Conservation (phyloP, 2,113 vertebrate genomes). For the Thermophis baileyi region DNA sequence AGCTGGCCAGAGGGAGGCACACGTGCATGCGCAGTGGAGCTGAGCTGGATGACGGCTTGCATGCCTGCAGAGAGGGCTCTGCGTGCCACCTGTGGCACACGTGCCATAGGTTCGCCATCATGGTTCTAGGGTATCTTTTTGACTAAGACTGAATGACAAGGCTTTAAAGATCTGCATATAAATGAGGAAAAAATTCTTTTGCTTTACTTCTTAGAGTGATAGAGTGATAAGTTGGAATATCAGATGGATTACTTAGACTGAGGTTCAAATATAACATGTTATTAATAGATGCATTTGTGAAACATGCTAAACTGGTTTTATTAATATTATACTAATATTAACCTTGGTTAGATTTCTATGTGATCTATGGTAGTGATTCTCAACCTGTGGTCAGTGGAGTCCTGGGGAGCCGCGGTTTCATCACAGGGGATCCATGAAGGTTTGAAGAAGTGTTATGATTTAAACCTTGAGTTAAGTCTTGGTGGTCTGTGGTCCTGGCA, state of each 20-base stretch:
- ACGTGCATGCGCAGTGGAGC: too few species aligned
- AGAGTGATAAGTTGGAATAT: neutral
- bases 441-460: neutral
- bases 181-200: neutral
- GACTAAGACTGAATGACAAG: neutral
- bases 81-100: too few species aligned
- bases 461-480: neutral
- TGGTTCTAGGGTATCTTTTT: neutral
- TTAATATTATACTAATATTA: too few species aligned
- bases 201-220: neutral
- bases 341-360: neutral
- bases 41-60: too few species aligned
- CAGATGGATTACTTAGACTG: neutral
- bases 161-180: neutral
- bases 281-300: neutral
- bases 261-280: neutral
- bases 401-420: neutral
- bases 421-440: neutral
- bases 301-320: neutral
- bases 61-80: too few species aligned
- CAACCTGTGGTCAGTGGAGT: neutral
- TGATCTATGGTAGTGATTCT: neutral
- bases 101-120: too few species aligned
- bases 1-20: too few species aligned
- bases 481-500: neutral